Evolutionary conservation across 2,113 vertebrate species (phyloP).

Genomic region (Caranx melampygus): DNA sequence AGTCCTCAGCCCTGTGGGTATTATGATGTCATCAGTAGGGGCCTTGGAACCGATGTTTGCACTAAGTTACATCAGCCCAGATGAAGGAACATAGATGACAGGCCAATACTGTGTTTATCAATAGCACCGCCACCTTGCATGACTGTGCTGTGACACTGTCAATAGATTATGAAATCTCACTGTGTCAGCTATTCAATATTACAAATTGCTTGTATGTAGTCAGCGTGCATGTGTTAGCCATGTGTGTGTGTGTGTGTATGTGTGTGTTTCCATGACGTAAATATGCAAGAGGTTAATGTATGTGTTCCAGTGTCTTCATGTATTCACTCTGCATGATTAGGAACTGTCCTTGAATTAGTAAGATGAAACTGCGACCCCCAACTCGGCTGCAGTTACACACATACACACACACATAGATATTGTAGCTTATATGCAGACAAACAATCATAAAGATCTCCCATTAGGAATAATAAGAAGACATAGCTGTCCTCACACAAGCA

Average conservation of each 20-base stretch:
- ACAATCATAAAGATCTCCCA: slow-evolving; percentile 48
- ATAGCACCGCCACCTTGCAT: slow-evolving; percentile 66
- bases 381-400: slow-evolving; percentile 15
- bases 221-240: background rate
- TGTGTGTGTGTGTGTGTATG: slow-evolving; percentile 22
- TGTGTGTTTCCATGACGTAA: slow-evolving; percentile 50
- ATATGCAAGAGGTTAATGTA: slow-evolving; percentile 78
- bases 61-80: slow-evolving; percentile 52
- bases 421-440: background rate
- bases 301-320: slow-evolving; percentile 71
- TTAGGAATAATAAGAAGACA: slow-evolving; percentile 50
- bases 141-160: slow-evolving; percentile 70
- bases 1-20: slow-evolving; percentile 20
- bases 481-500: slow-evolving; percentile 22
- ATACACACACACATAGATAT: background rate
- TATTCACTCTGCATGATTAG: slow-evolving; percentile 78
- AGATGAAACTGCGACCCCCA: slow-evolving; percentile 68
- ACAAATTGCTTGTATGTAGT: slow-evolving; percentile 77
- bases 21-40: slow-evolving; percentile 72
- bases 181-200: slow-evolving; percentile 82
- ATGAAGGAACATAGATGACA: slow-evolving; percentile 54
- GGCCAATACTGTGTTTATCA: slow-evolving; percentile 70
- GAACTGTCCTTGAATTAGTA: slow-evolving; percentile 81
- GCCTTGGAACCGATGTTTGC: slow-evolving; percentile 55
- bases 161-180: slow-evolving; percentile 78